Evolutionary conservation across 2,797 vertebrate species (phyloP).

Genomic region (Phrynocephalus vlangalii): DNA sequence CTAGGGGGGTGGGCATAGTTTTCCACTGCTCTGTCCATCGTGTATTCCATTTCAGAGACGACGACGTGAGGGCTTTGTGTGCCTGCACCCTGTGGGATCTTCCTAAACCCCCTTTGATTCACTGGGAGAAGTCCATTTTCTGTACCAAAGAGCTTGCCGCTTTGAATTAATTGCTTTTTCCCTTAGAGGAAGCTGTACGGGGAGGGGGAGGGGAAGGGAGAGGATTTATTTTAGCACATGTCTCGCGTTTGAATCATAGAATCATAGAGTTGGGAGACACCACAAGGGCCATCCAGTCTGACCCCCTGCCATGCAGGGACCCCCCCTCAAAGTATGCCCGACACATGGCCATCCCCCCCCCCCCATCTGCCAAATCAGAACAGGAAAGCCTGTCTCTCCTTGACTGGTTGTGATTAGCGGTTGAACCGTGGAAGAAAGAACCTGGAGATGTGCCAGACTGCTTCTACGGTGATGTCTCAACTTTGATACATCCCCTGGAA

Average conservation of each 20-base stretch:
- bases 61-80: not conserved
- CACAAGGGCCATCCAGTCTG: no score
- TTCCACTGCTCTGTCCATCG: accelerated
- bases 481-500: slow-evolving; percentile 1
- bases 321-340: no score
- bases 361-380: slow-evolving; percentile 39
- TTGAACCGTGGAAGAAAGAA: slow-evolving; percentile 55
- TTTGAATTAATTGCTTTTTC: slow-evolving; percentile 55
- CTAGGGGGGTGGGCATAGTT: slow-evolving; percentile 50
- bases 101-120: slow-evolving; percentile 26
- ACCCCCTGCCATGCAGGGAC: no score
- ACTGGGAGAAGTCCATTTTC: slow-evolving; percentile 21
- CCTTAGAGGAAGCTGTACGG: slow-evolving; percentile 3
- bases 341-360: no score
- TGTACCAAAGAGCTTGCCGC: slow-evolving; percentile 20
- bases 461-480: slow-evolving; percentile 55
- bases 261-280: no score
- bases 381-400: slow-evolving; percentile 47
- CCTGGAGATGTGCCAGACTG: slow-evolving; percentile 57
- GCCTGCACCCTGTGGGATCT: not conserved
- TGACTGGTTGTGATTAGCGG: slow-evolving; percentile 48
- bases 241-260: slow-evolving; percentile 46
- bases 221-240: slow-evolving; percentile 41
- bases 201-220: no score
- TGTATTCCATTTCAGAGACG: slow-evolving; percentile 46